Evolutionary conservation across 2,113 vertebrate species (phyloP), one percentile per base, ranked within the genome.

Genomic region (Mesembrinibis cayennensis): DNA sequence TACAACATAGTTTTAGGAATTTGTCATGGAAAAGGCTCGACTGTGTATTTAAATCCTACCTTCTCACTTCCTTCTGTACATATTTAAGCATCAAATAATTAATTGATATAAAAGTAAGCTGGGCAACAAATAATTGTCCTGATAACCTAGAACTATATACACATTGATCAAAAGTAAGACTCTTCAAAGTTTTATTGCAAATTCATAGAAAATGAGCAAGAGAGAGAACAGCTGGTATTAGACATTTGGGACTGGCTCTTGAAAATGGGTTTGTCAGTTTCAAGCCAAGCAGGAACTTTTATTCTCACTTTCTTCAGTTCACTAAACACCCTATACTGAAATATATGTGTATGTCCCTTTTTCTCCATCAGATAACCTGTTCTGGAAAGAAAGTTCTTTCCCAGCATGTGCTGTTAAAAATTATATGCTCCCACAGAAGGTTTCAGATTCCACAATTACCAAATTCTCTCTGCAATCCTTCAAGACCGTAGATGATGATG

Each of bases 341-440:
- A 16, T 26, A 27, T 10, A 25, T 10, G 16, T 32, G 3, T 25
- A 4, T 27, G 3, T 26, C 4, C 16, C 13, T 50, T 11, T 61
- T 80, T 61, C 11, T 83, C 3, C 8, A 34, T 30, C 38, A 74
- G 13, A 52, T 19, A 82, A 32, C 1, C 8, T 58, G 4, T 27
- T 80, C n/a, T 38, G 29, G 12, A 91, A 32, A 40, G 6, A 25
- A 50, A 42, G 13, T 13, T 77, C 2, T 65, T 87, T 89, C 15
- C 49, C 34, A 73, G 18, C 7, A 87, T 3, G 1, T 27, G 19
- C 3, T 85, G 11, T 18, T 62, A 70, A 88, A 73, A 74, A 58
- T 32, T 7, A 1, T 27, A 12, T 40, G 5, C 26, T 88, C 5
- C 9, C 13, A 34, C 0, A 17, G 23, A 66, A 79, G 6, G 3